These are phyloP conservation scores for Aplysia californica DNA, from an alignment of 1,140 invertebrate genomes.

Conservation along the genomic window DNA sequence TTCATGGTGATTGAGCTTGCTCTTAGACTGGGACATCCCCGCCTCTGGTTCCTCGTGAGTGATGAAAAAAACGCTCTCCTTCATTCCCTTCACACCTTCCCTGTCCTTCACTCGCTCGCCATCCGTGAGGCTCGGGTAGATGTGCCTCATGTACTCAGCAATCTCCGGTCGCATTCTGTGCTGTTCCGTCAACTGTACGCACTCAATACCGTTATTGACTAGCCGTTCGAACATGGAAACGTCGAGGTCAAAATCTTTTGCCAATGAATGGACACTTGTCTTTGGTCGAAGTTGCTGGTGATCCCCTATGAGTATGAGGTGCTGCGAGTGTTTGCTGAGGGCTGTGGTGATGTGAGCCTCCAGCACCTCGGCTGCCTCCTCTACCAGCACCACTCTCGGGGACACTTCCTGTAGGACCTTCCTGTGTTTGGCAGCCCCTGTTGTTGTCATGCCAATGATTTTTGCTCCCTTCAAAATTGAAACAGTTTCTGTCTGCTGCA, in stretches of 20 bases:
- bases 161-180: conserved; percentile 57
- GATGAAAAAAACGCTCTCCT: conserved; percentile 64
- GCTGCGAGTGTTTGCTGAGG: too few species aligned
- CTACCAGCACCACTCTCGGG: conserved; percentile 54
- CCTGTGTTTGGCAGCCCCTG: conserved; percentile 48
- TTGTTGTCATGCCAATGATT: conserved; percentile 58
- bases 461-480: conserved; percentile 12
- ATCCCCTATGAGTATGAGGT: too few species aligned
- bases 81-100: conserved; percentile 57
- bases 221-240: conserved; percentile 62
- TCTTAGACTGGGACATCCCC: conserved; percentile 46
- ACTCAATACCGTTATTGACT: conserved; percentile 54
- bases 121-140: conserved; percentile 65
- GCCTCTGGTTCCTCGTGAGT: conserved; percentile 56
- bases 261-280: too few species aligned
- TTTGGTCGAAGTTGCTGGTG: too few species aligned
- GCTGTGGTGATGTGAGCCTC: conserved; percentile 55
- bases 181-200: conserved; percentile 47
- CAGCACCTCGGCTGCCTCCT: conserved; percentile 61
- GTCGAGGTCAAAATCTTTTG: too few species aligned
- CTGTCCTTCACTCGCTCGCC: conserved; percentile 48
- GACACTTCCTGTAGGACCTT: conserved; percentile 33
- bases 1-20: conserved; percentile 60
- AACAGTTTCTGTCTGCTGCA: neutral
- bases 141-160: conserved; percentile 54